Evolutionary conservation across 2,888 invertebrate species (phyloP), one percentile per base, ranked within the genome.

Genomic region (Brenthis hecate): DNA sequence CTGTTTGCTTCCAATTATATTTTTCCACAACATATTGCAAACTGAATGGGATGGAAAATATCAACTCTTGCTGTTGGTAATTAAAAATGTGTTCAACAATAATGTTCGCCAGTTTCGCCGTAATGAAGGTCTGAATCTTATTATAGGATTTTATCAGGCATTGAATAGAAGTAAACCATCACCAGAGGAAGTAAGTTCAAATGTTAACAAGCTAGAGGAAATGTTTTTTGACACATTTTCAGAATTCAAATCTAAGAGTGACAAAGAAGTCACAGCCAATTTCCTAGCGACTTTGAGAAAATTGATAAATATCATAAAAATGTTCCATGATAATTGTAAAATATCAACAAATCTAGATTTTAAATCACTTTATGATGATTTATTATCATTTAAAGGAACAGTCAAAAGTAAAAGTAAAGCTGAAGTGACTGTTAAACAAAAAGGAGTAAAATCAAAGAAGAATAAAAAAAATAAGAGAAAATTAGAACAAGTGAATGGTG

Each of bases 1-100:
- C 74, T 95, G 94, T 75, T 83, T 94, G 50, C 88, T 96, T 0
- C 96, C 96, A 0, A 93, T 94, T 5, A 93, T 94, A 58, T 88
- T 96, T 64, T 95, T 96, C 74, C 95, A 94, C 77, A 94, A 93
- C 73, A 87, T 95, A 23, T 82, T 96, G 56, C 94, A 95, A 77
- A 83, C 94, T 3, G 94, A 94, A 73, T 96, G 96, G 96, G 86
- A 88, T 53, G 95, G 95, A 6, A 94, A 93, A 74, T 94, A 94
- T 85, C 85, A 91, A 56, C 86, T 97, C 61, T 89, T 94, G 3
- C 92, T 93, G 0, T 79, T 94, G 62, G 80, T 96, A 63, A 87
- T 94, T n/a, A 88, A 94, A 32, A 94, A 94, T 78, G 90, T 95
- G 65, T 95, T 96, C 71, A 92, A 93, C 65, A 82, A 86, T 19